Percentiles rank a stretch among this genome's conserved stretches.
These are phyloP conservation scores for Diachasma alloeum DNA, from an alignment of 1,140 invertebrate genomes.

Conservation along the genomic window DNA sequence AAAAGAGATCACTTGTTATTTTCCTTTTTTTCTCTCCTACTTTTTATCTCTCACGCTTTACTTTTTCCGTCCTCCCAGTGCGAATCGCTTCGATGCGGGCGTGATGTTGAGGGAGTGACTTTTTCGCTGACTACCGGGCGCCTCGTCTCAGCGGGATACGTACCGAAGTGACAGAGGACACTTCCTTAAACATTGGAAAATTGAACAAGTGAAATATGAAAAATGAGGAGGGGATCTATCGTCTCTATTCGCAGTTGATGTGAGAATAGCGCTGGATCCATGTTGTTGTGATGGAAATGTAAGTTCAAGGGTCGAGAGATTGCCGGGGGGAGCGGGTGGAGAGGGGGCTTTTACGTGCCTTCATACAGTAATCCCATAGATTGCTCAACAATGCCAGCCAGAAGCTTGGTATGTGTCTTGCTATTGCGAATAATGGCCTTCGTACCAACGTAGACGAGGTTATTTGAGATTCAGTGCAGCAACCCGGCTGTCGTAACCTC, in stretches of 20 bases:
- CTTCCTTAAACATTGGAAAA: constrained; percentile 1
- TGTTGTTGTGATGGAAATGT: background rate
- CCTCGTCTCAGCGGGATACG: constrained; percentile 11
- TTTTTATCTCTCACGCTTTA: background rate
- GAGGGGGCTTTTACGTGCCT: background rate
- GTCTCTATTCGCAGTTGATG: no score
- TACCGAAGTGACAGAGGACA: constrained; percentile 18
- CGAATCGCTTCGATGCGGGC: constrained; percentile 19
- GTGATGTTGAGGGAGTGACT: constrained; percentile 29
- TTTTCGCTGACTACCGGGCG: constrained; percentile 25
- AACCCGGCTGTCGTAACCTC: constrained; percentile 20
- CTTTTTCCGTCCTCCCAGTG: background rate
- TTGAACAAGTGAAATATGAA: background rate
- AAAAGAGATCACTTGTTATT: constrained; percentile 4
- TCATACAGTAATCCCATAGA: constrained; percentile 9
- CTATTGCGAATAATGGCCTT: constrained; percentile 24
- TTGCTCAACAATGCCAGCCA: constrained; percentile 22
- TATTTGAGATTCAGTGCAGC: constrained; percentile 33
- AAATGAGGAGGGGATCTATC: no score
- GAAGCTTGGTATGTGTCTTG: constrained; percentile 10
- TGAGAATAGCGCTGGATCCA: no score
- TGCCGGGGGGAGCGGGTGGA: background rate
- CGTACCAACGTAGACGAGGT: background rate
- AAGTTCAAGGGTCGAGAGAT: background rate
- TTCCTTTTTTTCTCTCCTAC: background rate